Evolutionary conservation across 2,797 vertebrate species (phyloP), one percentile per base, ranked within the genome.

Genomic region (Microctenopoma steveboyesi): DNA sequence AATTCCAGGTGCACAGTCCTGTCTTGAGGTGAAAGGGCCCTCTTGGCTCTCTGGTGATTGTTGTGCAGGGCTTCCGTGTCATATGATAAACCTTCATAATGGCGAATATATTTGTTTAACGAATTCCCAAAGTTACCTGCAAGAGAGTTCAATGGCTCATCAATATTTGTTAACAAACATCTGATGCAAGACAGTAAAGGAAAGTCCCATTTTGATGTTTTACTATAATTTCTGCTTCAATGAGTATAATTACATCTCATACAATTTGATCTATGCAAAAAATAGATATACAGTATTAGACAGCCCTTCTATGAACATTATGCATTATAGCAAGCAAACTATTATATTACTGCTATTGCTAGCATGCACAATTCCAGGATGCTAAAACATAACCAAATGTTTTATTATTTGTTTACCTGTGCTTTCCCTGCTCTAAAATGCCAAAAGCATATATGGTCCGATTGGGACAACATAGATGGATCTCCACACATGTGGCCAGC

Each of bases 71-170:
- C 90, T 66, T 95, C 93, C 69, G 93, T 95, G 85, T 96, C 94
- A 0, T 99, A 99, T 43, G 96, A 96, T 72, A 99, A 92, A 77
- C 96, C 98, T 92, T 99, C 98, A 92, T 97, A 99, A 92, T 99
- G 96, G 61, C 86, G 95, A 85, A 99, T 97, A 76, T 96, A 96
- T 87, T 96, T 95, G 92, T 94, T 96, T 72, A 99, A 90, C 53
- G 91, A 94, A 61, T 95, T 98, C 75, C 91, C 95, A 89, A 95
- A 95, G 50, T 96, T 95, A 91, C 97, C 98, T 99, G 94, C 58
- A 90, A 88, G 45, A 83, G 11, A 87, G 47, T 39, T 62, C 9
- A 81, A 28, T 1, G 3, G 39, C 46, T 64, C 5, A 39, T 86
- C 45, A 83, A 51, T 28, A 72, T 6, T 45, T 35, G 22, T 40